These are phyloP conservation scores for Dasyornis broadbenti DNA, from an alignment of 2,113 vertebrate species.

Conservation along the genomic window DNA sequence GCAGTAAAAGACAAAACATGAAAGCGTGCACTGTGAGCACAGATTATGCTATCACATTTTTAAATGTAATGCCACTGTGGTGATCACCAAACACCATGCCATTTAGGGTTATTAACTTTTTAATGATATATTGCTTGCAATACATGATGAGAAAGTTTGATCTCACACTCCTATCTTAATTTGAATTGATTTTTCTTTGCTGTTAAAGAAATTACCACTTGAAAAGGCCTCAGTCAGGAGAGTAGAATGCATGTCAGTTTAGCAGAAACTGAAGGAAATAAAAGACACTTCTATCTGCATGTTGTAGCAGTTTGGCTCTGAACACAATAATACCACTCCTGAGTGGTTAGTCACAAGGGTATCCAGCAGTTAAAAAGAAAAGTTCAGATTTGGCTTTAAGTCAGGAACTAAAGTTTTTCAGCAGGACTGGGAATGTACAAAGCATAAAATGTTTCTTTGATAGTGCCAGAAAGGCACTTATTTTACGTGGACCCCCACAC, in stretches of 20 bases:
- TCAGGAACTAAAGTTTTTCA: slow-evolving; percentile 30
- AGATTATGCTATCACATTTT: background rate
- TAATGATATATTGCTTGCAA: background rate
- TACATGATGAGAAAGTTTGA: background rate
- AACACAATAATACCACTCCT: slow-evolving; percentile 12
- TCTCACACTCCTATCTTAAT: background rate
- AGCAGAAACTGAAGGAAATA: slow-evolving; percentile 24
- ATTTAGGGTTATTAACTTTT: background rate
- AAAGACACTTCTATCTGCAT: background rate
- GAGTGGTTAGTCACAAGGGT: slow-evolving; percentile 17
- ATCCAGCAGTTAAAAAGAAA: slow-evolving; percentile 12
- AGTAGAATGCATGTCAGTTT: slow-evolving; percentile 5
- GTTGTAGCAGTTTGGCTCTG: slow-evolving; percentile 21
- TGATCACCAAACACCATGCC: background rate
- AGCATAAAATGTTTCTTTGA: slow-evolving; percentile 5
- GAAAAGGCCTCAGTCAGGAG: background rate
- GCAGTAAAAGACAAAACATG: background rate
- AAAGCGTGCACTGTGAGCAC: background rate
- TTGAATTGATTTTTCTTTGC: background rate
- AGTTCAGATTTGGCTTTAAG: background rate
- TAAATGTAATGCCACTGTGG: background rate
- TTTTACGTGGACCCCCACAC: background rate
- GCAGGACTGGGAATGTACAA: background rate
- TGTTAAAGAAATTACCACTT: background rate
- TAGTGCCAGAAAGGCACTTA: background rate